A percentile compares a stretch with the other conserved stretches of the same genome.
phyloP scores from a whole-genome alignment of 2,797 vertebrate species.

The Nyctibius grandis region DNA sequence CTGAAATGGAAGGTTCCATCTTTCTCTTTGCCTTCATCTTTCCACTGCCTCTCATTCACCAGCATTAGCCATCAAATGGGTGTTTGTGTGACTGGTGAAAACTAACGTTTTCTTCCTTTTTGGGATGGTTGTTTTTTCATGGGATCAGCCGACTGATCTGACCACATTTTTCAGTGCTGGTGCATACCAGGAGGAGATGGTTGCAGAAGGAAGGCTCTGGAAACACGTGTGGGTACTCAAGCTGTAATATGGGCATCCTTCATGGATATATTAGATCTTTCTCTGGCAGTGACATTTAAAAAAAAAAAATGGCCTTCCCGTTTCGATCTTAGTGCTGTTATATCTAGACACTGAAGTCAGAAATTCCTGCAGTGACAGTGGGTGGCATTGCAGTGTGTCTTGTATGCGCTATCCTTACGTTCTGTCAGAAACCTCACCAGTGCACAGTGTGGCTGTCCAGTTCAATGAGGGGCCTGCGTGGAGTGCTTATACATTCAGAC shows the following conservation, averaged over 20 bases:
- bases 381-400: not conserved
- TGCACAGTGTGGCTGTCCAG: not conserved
- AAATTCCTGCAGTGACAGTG: not conserved
- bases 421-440: not conserved
- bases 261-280: not conserved
- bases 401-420: rapidly evolving
- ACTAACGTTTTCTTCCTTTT: not conserved
- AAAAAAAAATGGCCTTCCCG: not conserved
- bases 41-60: not conserved
- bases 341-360: not conserved
- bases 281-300: not conserved
- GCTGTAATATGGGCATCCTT: not conserved
- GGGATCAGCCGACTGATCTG: not conserved
- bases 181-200: not conserved
- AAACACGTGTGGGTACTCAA: not conserved
- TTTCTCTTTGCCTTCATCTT: not conserved
- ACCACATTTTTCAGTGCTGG: not conserved
- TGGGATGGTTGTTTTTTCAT: rapidly evolving
- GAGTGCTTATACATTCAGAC: not conserved
- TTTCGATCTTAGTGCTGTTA: not conserved
- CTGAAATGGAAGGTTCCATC: not conserved
- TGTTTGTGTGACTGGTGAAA: not conserved
- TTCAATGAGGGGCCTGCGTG: not conserved
- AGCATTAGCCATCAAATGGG: not conserved
- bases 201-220: not conserved